Evolutionary conservation across 2,113 vertebrate species (phyloP), one percentile per base, ranked within the genome.

Genomic region (Phrynocephalus versicolor): DNA sequence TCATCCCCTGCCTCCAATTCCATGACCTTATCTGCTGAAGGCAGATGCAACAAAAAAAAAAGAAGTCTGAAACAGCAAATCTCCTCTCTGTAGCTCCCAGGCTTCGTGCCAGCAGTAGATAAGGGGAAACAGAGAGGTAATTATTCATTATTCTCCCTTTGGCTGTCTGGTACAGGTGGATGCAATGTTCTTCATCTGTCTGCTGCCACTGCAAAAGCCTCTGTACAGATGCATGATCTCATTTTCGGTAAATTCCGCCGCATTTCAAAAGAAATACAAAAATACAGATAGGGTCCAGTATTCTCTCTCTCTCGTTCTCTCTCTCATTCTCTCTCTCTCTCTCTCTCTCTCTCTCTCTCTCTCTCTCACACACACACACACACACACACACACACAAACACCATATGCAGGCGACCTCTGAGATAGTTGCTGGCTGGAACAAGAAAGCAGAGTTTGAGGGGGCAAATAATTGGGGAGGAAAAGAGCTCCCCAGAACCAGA

Each of bases 211-310:
- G 71, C 64, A 84, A 73, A 27, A 67, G 14, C 88, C n/a, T 92
- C 77, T 87, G 33, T 62, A 62, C 8, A 65, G 3, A 15, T 60
- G 64, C 55, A 90, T 93, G 85, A 92, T 85, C 77, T 95, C 86
- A 93, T 90, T 93, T 88, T 88, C 69, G 74, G 35, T 23, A 80
- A 67, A 90, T 82, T 83, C 39, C 70, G 78, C 67, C 45, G 6
- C 58, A 25, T 82, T 91, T 85, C 6, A 90, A 88, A 92, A 81
- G 81, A 88, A 92, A 41, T 14, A 16, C 51, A 85, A 78, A 84
- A 76, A 89, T 82, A 80, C 0, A 84, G 89, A 91, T 74, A 35
- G 23, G 62, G 91, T 90, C 73, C 79, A 91, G 92, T 80, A 91
- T 79, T 58, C 23, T 58, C 33, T 51, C 45, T 51, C 45, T 6